A percentile compares a stretch with the other conserved stretches of the same genome.
These are phyloP conservation scores for Pararge aegeria DNA, from an alignment of 1,140 invertebrate genomes.

Conservation along the genomic window DNA sequence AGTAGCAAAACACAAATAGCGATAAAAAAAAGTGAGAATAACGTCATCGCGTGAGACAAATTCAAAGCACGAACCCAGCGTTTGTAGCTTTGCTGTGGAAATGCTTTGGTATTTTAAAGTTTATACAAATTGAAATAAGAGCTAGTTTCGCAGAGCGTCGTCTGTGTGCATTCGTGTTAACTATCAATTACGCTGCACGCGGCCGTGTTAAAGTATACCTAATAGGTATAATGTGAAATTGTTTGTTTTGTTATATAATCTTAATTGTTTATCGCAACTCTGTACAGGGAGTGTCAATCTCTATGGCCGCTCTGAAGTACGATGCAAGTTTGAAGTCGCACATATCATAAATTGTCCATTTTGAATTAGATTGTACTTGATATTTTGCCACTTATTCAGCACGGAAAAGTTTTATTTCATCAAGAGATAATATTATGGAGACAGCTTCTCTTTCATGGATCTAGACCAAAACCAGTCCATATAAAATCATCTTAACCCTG, in stretches of 20 bases:
- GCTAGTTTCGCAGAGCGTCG: neutral
- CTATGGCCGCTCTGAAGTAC: no score
- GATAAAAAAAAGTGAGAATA: conserved; percentile 6
- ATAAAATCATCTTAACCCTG: no score
- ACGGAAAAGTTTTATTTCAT: no score
- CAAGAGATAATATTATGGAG: no score
- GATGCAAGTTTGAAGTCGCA: no score
- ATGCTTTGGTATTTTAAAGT: neutral
- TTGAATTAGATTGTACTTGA: no score
- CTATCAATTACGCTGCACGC: conserved; percentile 4
- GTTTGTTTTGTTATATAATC: conserved; percentile 11
- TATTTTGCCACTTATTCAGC: no score
- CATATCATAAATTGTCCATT: no score
- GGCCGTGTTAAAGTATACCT: neutral
- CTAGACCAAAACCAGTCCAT: no score
- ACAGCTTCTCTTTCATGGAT: no score
- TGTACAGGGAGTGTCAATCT: neutral
- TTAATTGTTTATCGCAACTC: conserved; percentile 1
- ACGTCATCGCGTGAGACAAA: conserved; percentile 12
- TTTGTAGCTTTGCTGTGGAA: neutral
- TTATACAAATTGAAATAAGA: neutral
- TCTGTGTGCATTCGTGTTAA: conserved; percentile 3
- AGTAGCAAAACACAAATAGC: conserved; percentile 1
- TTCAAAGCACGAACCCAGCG: conserved; percentile 3
- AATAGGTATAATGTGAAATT: conserved; percentile 3